Conservation (phyloP, 2,797 vertebrate species). For the Heteromormyrus szaboi region DNA sequence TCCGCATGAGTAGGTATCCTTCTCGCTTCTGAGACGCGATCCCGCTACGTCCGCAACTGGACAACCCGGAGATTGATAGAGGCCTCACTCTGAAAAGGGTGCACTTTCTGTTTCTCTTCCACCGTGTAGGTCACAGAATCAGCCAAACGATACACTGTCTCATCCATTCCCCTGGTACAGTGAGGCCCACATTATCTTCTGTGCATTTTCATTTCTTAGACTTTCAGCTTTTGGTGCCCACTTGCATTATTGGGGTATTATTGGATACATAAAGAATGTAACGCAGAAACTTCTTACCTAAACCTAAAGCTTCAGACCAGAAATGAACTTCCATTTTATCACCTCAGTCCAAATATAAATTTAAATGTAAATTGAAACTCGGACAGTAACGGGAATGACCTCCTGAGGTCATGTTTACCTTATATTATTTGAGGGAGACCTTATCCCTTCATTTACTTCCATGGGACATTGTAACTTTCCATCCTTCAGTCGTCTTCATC, state of each 20-base stretch:
- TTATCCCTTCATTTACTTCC: neutral
- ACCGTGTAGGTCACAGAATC: neutral
- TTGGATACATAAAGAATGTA: neutral
- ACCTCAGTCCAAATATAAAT: neutral
- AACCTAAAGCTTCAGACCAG: neutral
- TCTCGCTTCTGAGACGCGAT: neutral
- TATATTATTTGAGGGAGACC: neutral
- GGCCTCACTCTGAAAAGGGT: neutral
- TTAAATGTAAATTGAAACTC: neutral
- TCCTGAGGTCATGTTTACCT: neutral
- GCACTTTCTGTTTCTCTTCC: neutral
- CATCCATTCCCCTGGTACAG: neutral
- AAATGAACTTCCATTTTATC: neutral
- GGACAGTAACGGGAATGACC: neutral
- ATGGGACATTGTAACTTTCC: neutral
- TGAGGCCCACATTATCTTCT: neutral
- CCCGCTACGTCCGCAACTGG: no score
- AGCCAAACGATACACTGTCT: neutral
- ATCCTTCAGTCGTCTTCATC: neutral
- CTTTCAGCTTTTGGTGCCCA: neutral
- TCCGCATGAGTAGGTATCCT: neutral
- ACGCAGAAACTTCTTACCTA: neutral
- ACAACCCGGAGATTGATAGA: neutral
- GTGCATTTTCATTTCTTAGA: neutral
- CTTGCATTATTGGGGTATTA: neutral